phyloP scores from a whole-genome alignment of 2,797 vertebrate species.

The Dicrostonyx torquatus region DNA sequence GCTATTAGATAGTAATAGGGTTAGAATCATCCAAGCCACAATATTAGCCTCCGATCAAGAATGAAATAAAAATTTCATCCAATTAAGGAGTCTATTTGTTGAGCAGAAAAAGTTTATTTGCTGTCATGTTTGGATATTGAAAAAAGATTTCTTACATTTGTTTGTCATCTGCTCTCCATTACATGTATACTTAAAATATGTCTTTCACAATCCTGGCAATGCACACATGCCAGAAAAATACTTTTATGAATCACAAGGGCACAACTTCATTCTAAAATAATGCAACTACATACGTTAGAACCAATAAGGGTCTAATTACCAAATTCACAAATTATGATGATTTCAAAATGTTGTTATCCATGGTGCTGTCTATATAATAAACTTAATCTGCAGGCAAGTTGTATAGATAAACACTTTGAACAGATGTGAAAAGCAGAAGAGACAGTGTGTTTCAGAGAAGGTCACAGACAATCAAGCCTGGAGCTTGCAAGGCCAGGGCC shows the following conservation, averaged over 20 bases:
- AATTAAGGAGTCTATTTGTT: conserved; percentile 36
- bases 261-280: conserved; percentile 49
- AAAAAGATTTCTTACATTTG: conserved; percentile 45
- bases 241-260: conserved; percentile 27
- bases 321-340: conserved; percentile 42
- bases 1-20: conserved; percentile 40
- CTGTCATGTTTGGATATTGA: conserved; percentile 52
- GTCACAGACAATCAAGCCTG: background rate
- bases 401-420: background rate
- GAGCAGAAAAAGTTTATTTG: conserved; percentile 55
- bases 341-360: conserved; percentile 44
- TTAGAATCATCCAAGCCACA: conserved; percentile 49
- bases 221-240: background rate
- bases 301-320: conserved; percentile 6
- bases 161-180: conserved; percentile 63
- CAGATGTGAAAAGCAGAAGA: conserved; percentile 7
- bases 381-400: background rate
- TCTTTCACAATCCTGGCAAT: conserved; percentile 47
- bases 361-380: background rate
- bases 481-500: background rate
- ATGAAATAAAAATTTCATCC: conserved; percentile 64
- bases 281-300: background rate
- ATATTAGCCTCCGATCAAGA: conserved; percentile 29
- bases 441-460: background rate
- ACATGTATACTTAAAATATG: conserved; percentile 36